Percentiles rank a stretch among this genome's conserved stretches.
phyloP scores from a whole-genome alignment of 2,888 invertebrate species.

The Noctua pronuba region DNA sequence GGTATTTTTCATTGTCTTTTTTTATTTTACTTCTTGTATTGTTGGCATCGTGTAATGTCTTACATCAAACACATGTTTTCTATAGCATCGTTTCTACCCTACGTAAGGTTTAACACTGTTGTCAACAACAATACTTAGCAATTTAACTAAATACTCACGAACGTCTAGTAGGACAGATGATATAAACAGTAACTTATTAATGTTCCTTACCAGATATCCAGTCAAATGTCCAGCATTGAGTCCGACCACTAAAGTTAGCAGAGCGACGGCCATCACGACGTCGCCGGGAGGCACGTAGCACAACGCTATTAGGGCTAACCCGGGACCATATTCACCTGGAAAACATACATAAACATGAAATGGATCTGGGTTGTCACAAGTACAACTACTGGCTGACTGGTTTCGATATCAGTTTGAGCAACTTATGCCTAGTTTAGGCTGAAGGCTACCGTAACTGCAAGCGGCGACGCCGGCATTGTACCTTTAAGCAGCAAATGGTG shows the following conservation, averaged over 20 bases:
- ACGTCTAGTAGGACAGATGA: neutral
- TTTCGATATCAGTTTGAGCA: neutral
- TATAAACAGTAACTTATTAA: neutral
- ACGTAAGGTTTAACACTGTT: neutral
- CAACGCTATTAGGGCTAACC: slow-evolving; percentile 91
- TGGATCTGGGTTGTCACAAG: neutral
- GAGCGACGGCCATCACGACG: slow-evolving; percentile 89
- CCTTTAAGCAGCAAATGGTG: neutral
- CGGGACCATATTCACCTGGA: slow-evolving; percentile 92
- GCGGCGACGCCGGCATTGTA: neutral
- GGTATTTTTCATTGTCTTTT: neutral
- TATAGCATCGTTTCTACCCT: neutral
- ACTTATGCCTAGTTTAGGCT: neutral
- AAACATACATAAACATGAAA: neutral
- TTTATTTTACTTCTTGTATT: neutral
- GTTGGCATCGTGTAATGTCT: neutral
- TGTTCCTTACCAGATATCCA: slow-evolving; percentile 91
- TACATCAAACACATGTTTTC: neutral
- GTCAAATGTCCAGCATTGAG: slow-evolving; percentile 93
- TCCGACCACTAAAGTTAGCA: slow-evolving; percentile 93
- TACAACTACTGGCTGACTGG: neutral
- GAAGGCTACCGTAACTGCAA: neutral
- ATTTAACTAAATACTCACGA: neutral
- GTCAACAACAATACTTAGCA: neutral
- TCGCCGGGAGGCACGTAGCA: slow-evolving; percentile 88